Conservation (phyloP, 2,797 vertebrate genomes). For the Myiotriccus ornatus region DNA sequence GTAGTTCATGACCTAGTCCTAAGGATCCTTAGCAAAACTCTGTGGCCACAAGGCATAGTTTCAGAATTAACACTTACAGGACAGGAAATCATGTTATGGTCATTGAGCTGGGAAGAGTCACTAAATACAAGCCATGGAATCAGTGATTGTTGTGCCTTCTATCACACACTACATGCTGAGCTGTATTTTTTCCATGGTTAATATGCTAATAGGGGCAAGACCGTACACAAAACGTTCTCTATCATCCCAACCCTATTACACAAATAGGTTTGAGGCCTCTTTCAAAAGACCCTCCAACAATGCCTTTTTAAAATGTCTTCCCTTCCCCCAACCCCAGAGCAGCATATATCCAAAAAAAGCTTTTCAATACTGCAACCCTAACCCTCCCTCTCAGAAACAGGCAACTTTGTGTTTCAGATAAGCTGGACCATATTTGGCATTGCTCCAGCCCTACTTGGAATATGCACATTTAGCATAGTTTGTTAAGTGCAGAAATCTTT, state of each 20-base stretch:
- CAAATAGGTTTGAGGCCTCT: background rate
- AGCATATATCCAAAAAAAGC: background rate
- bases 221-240: background rate
- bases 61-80: background rate
- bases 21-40: background rate
- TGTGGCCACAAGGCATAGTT: background rate
- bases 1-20: background rate
- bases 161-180: background rate
- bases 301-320: background rate
- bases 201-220: background rate
- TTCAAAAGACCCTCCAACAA: background rate
- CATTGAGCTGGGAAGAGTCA: background rate
- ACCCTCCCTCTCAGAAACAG: background rate
- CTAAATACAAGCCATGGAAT: background rate
- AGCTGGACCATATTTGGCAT: background rate
- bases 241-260: background rate
- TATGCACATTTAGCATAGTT: background rate
- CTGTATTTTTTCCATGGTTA: background rate
- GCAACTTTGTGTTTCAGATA: background rate
- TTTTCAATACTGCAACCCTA: background rate
- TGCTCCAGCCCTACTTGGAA: background rate
- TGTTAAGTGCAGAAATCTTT: background rate
- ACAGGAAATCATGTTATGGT: background rate
- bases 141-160: background rate
- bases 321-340: background rate